A percentile compares a stretch with the other conserved stretches of the same genome.
These are phyloP conservation scores for Tricholauxania praeusta DNA, from an alignment of 2,888 invertebrate species.

Conservation along the genomic window DNA sequence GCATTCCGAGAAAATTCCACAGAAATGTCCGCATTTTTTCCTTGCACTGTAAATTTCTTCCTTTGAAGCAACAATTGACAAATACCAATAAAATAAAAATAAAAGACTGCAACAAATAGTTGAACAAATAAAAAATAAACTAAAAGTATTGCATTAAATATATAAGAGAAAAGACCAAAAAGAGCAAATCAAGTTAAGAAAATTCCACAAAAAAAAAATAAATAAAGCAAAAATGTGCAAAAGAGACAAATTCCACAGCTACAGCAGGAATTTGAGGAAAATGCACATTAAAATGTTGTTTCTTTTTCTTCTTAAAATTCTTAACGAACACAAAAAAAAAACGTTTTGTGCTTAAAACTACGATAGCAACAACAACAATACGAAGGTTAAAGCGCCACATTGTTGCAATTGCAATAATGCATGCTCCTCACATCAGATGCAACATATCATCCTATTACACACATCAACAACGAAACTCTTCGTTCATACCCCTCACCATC, in stretches of 20 bases:
- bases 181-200: too few species aligned
- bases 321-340: too few species aligned
- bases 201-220: neutral
- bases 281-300: neutral
- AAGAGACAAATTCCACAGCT: constrained; percentile 27
- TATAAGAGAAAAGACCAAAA: too few species aligned
- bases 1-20: neutral
- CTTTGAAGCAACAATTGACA: constrained; percentile 6
- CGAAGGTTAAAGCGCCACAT: neutral
- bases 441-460: too few species aligned
- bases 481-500: neutral
- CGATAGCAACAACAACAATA: neutral
- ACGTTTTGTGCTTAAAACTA: too few species aligned
- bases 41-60: too few species aligned
- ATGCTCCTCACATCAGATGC: too few species aligned
- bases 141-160: too few species aligned
- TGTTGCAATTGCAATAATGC: constrained; percentile 8
- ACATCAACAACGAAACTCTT: too few species aligned
- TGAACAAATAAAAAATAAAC: too few species aligned
- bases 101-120: too few species aligned
- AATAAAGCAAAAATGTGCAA: neutral
- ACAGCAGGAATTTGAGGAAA: constrained; percentile 21
- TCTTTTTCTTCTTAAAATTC: too few species aligned
- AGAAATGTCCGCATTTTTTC: constrained; percentile 13
- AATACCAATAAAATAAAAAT: neutral